Base-by-base conservation (phyloP, 2,113 vertebrate species). In the Passer montanus region DNA sequence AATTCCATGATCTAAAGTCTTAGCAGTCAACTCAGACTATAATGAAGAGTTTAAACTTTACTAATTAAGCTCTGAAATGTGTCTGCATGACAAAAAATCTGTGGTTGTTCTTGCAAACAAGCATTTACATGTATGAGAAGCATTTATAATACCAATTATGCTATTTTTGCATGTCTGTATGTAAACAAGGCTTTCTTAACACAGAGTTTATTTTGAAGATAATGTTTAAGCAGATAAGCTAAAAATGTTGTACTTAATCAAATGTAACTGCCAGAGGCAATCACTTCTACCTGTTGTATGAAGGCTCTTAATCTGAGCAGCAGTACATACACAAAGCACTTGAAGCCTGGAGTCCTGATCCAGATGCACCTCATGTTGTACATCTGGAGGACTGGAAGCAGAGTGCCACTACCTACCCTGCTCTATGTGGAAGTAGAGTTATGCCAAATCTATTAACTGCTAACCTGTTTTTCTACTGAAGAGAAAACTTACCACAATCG, bases 401-500 rank as follows among this genome's bases (percentile, higher is more conserved):
- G 23, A 49, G 20, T 8, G 20, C 15, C 67, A 6, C 31, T 46
- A 16, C 44, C 18, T 56, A 13, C 15, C n/a, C 50, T 6, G 2
- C 1, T 7, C 41, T 33, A 0, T 11, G 10, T 12, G 15, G 8
- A 21, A 20, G 24, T 27, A 26, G 35, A 35, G 2, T 37, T n/a
- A 23, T 15, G 35, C 14, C 24, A 74, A 44, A n/a, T 14, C 18
- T 37, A 35, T 24, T 50, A 74, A 2, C 31, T 64, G 20, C 31
- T 66, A 37, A 31, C 28, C 11, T 43, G 8, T 47, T 76, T 78
- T 66, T 69, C 27, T 81, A 1, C 11, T 26, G 7, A 37, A 37
- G 10, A 58, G 2, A 58, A 16, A 62, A 44, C 9, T 62, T 56
- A 11, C 7, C 43, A 14, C 26, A 20, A 8, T 10, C 2, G 3